These are phyloP conservation scores for Mythimna pallens DNA, from an alignment of 2,888 invertebrate species.

Conservation along the genomic window DNA sequence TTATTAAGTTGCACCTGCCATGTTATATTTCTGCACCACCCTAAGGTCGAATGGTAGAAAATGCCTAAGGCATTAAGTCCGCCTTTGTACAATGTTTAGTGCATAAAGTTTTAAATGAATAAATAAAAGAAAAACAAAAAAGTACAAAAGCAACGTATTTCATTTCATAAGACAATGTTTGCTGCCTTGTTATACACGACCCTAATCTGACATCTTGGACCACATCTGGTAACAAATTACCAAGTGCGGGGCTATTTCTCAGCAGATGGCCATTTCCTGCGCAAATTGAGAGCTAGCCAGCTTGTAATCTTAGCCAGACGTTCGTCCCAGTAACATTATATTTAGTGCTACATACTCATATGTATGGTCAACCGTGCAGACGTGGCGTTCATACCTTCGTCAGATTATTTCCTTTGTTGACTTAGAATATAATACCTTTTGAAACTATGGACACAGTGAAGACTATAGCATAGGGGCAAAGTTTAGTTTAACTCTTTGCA, in stretches of 20 bases:
- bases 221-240: constrained; percentile 56
- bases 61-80: too few relatives aligned
- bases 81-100: too few relatives aligned
- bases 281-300: constrained; percentile 61
- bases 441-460: too few relatives aligned
- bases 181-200: background rate
- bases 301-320: constrained; percentile 53
- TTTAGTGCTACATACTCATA: background rate
- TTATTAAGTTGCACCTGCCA: too few relatives aligned
- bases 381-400: background rate
- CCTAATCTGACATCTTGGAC: constrained; percentile 25
- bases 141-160: background rate
- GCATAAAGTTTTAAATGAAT: too few relatives aligned
- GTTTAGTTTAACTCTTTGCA: too few relatives aligned
- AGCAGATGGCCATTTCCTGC: constrained; percentile 57
- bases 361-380: background rate
- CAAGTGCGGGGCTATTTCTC: constrained; percentile 56
- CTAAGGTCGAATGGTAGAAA: too few relatives aligned
- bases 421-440: too few relatives aligned
- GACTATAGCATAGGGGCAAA: too few relatives aligned
- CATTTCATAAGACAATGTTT: background rate
- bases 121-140: background rate
- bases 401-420: background rate
- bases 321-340: constrained; percentile 19
- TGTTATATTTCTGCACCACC: too few relatives aligned